Base-by-base conservation (phyloP, 2,113 vertebrate species). In the Circaetus cinerascens region DNA sequence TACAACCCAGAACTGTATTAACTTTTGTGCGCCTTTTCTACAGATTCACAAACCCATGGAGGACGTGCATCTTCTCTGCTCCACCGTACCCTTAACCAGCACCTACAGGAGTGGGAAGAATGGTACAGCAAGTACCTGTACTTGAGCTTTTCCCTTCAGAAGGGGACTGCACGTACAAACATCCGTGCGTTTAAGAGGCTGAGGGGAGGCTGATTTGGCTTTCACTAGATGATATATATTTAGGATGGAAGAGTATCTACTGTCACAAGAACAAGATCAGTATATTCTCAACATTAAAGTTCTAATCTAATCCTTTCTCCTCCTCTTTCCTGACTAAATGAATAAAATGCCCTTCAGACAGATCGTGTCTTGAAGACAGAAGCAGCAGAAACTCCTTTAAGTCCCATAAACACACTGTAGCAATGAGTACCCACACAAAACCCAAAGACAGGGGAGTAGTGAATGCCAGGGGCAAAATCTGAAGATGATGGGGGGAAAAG, bases 1-100 rank as follows among this genome's bases (percentile, higher is more conserved):
- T 14, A 36, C 25, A 48, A 19, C 57, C 38, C 8, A 19, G 8
- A 22, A 43, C 50, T 13, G 20, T 11, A 9, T n/a, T 19, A 22
- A 26, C 23, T 38, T 57, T 17, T 21, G 38, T 55, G 36, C 12
- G 6, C 15, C 3, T 10, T 53, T 81, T 57, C 46, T 68, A 9
- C 34, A 38, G 45, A 23, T 10, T 29, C 14, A 5, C 0, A 1
- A n/a, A 17, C 43, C 23, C 15, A 2, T 1, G 13, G 57, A 77
- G 45, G n/a, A 46, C 0, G 3, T 12, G 48, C 23, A 6, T 45
- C 18, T 36, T 48, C 60, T 23, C 46, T 41, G 41, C 38, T 57
- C 17, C 29, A 2, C 73, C 6, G 7, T 15, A 32, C 9, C 45
- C 21, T 22, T 48, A 66, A 29, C 27, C 27, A 66, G 57, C 34